Conservation (phyloP, 2,113 vertebrate genomes). For the Peromyscus polionotus region DNA sequence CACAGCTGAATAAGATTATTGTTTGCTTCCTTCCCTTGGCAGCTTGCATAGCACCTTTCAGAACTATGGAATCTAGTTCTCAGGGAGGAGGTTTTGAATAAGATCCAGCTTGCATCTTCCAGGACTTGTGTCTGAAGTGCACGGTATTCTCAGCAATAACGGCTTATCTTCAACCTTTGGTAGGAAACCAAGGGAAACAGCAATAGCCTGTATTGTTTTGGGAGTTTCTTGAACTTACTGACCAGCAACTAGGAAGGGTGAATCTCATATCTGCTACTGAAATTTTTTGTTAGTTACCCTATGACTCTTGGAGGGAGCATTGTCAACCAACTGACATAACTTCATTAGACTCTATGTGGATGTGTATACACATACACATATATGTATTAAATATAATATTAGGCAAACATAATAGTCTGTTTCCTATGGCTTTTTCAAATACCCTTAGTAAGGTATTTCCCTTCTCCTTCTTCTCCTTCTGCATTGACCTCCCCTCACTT, state of each 20-base stretch:
- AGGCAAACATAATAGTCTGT: background rate
- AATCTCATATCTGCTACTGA: background rate
- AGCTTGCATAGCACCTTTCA: background rate
- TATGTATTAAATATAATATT: background rate
- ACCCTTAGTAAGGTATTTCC: background rate
- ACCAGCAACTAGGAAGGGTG: background rate
- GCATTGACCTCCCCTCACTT: background rate
- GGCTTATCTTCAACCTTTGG: background rate
- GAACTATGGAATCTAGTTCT: background rate
- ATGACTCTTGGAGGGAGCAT: background rate
- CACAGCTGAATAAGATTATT: background rate
- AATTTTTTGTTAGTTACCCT: background rate
- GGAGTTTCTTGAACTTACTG: background rate
- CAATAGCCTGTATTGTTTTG: background rate
- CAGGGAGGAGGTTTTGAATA: background rate
- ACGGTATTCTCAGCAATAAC: background rate
- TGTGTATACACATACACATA: background rate
- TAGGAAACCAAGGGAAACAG: background rate
- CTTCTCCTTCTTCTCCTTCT: background rate
- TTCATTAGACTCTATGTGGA: background rate
- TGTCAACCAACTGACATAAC: background rate
- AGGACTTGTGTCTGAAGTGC: background rate
- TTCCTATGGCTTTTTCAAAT: background rate
- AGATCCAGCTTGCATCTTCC: background rate
- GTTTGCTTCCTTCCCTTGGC: background rate